phyloP scores from a whole-genome alignment of 2,113 vertebrate species.

The Campylorhamphus procurvoides region DNA sequence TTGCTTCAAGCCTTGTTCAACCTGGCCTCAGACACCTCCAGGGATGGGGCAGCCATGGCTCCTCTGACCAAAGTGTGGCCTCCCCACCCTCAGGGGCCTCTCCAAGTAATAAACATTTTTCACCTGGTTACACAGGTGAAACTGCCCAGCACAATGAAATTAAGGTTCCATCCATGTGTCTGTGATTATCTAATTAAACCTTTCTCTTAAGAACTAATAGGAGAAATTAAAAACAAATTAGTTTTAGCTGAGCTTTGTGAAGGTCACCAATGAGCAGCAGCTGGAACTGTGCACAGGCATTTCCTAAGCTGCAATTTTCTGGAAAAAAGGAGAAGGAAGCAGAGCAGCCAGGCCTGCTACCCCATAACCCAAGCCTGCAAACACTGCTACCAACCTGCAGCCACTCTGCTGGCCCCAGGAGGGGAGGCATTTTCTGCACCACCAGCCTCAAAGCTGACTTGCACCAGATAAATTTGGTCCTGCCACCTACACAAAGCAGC shows the following conservation, averaged over 20 bases:
- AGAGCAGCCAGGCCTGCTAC: not conserved
- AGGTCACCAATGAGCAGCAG: not conserved
- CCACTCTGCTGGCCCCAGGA: accelerated
- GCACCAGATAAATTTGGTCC: too few relatives aligned
- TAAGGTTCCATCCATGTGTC: not conserved
- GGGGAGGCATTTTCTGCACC: accelerated
- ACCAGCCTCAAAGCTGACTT: not conserved
- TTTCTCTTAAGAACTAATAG: not conserved
- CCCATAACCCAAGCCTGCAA: not conserved
- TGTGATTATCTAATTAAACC: not conserved
- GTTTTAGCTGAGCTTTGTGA: not conserved
- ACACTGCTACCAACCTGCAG: not conserved
- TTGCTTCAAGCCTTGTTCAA: accelerated
- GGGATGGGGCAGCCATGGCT: not conserved
- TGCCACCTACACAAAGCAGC: accelerated
- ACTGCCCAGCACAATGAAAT: not conserved
- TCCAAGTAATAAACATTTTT: not conserved
- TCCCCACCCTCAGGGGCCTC: accelerated
- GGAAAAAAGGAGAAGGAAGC: not conserved
- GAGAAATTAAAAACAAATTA: not conserved
- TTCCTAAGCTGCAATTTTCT: not conserved
- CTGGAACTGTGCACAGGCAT: not conserved
- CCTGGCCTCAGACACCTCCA: not conserved
- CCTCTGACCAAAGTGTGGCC: not conserved
- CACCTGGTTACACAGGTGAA: not conserved